Base-by-base conservation (phyloP, 2,113 vertebrate species). In the Hyperopisus bebe region DNA sequence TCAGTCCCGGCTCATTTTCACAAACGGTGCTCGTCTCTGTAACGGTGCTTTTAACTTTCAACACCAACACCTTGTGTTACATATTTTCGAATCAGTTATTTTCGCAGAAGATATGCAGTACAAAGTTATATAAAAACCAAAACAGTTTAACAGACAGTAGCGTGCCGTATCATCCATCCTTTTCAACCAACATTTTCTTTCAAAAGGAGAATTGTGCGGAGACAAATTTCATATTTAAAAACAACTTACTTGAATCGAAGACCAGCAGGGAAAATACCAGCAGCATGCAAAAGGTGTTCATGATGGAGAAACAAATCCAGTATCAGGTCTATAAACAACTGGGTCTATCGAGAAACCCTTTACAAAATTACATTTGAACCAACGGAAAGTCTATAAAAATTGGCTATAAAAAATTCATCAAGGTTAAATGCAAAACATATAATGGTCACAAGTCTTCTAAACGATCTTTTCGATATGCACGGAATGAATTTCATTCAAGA, bases 191-290 rank as follows among this genome's bases (percentile, higher is more conserved):
- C 17, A 88, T 62, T 42, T 8, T 17, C 53, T 88, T 53, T 17
- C 6, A 35, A 50, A 51, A 50, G n/a, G 1, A 53, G 19, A 51
- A 86, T 51, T 62, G 27, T n/a, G 35, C 31, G 3, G 10, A 44
- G 42, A 66, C 17, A 44, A 9, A 39, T 35, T 39, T 24, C 5
- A 10, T 46, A 53, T 31, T 89, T 62, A 44, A 89, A 88, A 90
- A 46, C 35, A n/a, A 83, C 85, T 90, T 91, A 91, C 91, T 86
- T 91, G 91, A 86, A 55, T 47, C 86, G 55, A 90, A 85, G 86
- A 88, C 77, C 55, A 58, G 31, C 48, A 90, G 47, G 44, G 90
- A n/a, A 80, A 90, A 88, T 51, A 91, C 35, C 58, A 88, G 85
- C 6, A 19, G 5, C n/a, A 66, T 87, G 21, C 77, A 46, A 31